Evolutionary conservation across 2,888 invertebrate genomes (phyloP).

Genomic region (Volucella inanis): DNA sequence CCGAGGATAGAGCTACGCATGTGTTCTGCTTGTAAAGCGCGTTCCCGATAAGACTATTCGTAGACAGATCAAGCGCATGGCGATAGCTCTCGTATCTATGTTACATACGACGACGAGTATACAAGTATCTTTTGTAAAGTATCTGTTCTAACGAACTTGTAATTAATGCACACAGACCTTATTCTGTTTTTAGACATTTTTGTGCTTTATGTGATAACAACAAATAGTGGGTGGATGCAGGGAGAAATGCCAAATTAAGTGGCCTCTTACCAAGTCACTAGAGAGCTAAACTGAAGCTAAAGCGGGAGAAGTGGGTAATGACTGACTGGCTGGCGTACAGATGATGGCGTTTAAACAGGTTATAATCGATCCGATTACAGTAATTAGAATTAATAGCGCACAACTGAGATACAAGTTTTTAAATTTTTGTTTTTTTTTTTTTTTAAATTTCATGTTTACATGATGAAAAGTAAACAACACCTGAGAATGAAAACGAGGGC

Average conservation of each 20-base stretch:
- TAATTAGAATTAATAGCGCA: slow-evolving; percentile 37
- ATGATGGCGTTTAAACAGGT: slow-evolving; percentile 22
- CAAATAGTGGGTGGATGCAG: slow-evolving; percentile 51
- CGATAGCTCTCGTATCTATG: slow-evolving; percentile 15
- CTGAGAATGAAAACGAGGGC: not conserved
- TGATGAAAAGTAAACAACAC: slow-evolving; percentile 12
- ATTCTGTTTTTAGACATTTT: slow-evolving; percentile 2
- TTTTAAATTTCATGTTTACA: slow-evolving; percentile 5
- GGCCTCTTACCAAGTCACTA: slow-evolving; percentile 3
- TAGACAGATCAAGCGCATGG: not conserved
- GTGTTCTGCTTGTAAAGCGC: slow-evolving; percentile 28
- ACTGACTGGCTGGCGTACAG: slow-evolving; percentile 5
- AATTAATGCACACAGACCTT: slow-evolving; percentile 26
- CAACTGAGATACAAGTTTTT: slow-evolving; percentile 5
- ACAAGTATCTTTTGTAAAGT: slow-evolving; percentile 11
- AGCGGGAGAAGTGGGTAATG: too few species aligned
- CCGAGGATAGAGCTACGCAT: slow-evolving; percentile 35
- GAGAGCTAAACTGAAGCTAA: not conserved
- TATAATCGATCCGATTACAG: not conserved
- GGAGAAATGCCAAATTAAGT: slow-evolving; percentile 8
- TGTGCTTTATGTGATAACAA: slow-evolving; percentile 36
- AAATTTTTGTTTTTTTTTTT: too few species aligned
- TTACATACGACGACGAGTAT: slow-evolving; percentile 46
- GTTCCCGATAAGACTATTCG: slow-evolving; percentile 53
- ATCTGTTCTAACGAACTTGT: not conserved